Percentiles rank a stretch among this genome's conserved stretches.
phyloP scores from a whole-genome alignment of 2,888 invertebrate genomes.

The Unio delphinus region DNA sequence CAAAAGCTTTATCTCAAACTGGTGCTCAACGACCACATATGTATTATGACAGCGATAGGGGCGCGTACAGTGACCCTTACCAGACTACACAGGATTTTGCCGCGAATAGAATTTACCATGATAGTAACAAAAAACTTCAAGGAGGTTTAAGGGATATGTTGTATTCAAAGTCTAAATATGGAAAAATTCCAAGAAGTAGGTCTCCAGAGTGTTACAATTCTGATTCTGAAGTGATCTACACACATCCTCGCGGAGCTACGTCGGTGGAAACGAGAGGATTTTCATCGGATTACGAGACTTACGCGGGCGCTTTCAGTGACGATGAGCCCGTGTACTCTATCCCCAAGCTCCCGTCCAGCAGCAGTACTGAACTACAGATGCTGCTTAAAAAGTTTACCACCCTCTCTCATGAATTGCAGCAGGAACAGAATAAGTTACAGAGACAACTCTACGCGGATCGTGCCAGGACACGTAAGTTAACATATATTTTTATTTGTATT shows the following conservation, averaged over 20 bases:
- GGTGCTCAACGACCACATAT: conserved; percentile 12
- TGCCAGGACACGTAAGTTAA: too few species aligned
- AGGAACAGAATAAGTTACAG: conserved; percentile 62
- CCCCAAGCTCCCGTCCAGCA: conserved; percentile 57
- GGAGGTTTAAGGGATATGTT: conserved; percentile 61
- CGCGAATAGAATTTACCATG: conserved; percentile 35
- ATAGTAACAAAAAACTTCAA: conserved; percentile 49
- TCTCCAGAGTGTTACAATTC: conserved; percentile 81
- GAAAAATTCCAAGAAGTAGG: conserved; percentile 74
- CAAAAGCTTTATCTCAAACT: conserved; percentile 33
- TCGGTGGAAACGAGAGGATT: conserved; percentile 58
- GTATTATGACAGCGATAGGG: conserved; percentile 32
- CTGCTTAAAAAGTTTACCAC: conserved; percentile 69
- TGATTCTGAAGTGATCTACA: conserved; percentile 84
- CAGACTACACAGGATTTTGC: conserved; percentile 40
- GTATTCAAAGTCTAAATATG: conserved; percentile 61
- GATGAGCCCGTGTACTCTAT: conserved; percentile 63
- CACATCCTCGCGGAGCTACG: conserved; percentile 41
- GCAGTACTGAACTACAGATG: conserved; percentile 65
- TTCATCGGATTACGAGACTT: conserved; percentile 65
- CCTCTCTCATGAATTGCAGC: conserved; percentile 73
- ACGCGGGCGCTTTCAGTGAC: conserved; percentile 60
- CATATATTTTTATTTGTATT: too few species aligned
- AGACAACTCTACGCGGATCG: conserved; percentile 48
- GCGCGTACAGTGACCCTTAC: conserved; percentile 35